Percentiles rank a stretch among this genome's conserved stretches.
Evolutionary conservation across 1,140 invertebrate species (phyloP).

Genomic region (Matsumurasca onukii): DNA sequence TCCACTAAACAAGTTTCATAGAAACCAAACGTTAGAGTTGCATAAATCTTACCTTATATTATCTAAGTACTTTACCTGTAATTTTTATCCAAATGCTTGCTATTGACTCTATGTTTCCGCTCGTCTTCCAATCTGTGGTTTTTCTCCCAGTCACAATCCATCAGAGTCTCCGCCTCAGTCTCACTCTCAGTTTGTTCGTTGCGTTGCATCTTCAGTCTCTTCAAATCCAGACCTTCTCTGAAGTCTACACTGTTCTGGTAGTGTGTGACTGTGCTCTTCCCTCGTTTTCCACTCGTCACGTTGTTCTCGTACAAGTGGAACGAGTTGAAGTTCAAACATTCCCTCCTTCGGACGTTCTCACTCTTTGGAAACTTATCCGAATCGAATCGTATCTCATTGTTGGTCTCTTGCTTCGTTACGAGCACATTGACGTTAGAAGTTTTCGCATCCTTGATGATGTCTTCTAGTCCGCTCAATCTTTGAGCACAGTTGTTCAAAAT

Average conservation of each 20-base stretch:
- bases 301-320: constrained; percentile 40
- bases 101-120: constrained; percentile 30
- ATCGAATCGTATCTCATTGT: constrained; percentile 58
- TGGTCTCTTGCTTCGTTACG: constrained; percentile 53
- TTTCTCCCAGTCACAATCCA: constrained; percentile 45
- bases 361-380: constrained; percentile 62
- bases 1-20: too few species aligned
- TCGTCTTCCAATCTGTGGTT: constrained; percentile 45
- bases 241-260: constrained; percentile 37
- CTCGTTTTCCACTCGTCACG: constrained; percentile 33
- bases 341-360: constrained; percentile 37
- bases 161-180: not conserved
- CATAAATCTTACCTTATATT: too few species aligned
- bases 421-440: constrained; percentile 65
- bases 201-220: constrained; percentile 39
- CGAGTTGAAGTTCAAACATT: constrained; percentile 35
- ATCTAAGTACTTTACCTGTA: too few species aligned
- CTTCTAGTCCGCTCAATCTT: constrained; percentile 49
- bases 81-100: constrained; percentile 37
- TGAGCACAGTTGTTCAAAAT: constrained; percentile 28
- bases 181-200: constrained; percentile 27
- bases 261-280: constrained; percentile 34
- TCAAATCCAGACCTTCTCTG: constrained; percentile 40
- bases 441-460: constrained; percentile 64
- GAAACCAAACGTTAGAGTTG: too few species aligned